Percentiles rank a stretch among this genome's conserved stretches.
These are phyloP conservation scores for Drosophila kohkoa DNA, from an alignment of 1,140 invertebrate species.

Conservation along the genomic window DNA sequence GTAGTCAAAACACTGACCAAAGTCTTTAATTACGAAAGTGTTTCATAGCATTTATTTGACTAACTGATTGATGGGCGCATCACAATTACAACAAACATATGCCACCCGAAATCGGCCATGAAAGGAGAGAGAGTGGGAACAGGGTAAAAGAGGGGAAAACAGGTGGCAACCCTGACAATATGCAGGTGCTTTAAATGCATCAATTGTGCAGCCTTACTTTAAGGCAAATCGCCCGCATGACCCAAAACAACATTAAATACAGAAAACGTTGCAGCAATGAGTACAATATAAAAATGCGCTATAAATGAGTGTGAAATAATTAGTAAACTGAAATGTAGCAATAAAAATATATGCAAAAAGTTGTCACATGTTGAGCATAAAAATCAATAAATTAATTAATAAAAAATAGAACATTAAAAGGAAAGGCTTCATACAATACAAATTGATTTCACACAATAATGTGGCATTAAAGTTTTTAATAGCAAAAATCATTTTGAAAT, in stretches of 20 bases:
- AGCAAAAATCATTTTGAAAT: too few species aligned
- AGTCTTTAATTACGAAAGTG: too few species aligned
- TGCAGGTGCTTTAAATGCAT: constrained; percentile 65
- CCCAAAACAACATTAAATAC: constrained; percentile 7
- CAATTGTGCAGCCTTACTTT: constrained; percentile 69
- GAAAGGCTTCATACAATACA: too few species aligned
- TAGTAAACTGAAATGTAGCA: too few species aligned
- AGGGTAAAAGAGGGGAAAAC: neutral
- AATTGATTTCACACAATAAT: too few species aligned
- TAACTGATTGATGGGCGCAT: neutral
- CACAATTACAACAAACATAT: constrained; percentile 9
- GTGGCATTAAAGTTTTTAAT: too few species aligned
- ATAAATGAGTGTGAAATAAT: neutral
- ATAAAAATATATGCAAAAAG: too few species aligned
- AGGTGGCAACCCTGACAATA: constrained; percentile 26
- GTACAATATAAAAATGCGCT: neutral
- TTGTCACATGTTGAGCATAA: too few species aligned
- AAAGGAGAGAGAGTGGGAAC: neutral
- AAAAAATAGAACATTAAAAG: too few species aligned
- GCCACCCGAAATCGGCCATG: neutral
- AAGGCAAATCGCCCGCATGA: constrained; percentile 41
- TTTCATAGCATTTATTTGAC: neutral
- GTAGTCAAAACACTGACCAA: too few species aligned
- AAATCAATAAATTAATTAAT: too few species aligned
- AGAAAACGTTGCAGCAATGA: neutral